Base-by-base conservation (phyloP, 2,113 vertebrate species). In the Lipotes vexillifer region DNA sequence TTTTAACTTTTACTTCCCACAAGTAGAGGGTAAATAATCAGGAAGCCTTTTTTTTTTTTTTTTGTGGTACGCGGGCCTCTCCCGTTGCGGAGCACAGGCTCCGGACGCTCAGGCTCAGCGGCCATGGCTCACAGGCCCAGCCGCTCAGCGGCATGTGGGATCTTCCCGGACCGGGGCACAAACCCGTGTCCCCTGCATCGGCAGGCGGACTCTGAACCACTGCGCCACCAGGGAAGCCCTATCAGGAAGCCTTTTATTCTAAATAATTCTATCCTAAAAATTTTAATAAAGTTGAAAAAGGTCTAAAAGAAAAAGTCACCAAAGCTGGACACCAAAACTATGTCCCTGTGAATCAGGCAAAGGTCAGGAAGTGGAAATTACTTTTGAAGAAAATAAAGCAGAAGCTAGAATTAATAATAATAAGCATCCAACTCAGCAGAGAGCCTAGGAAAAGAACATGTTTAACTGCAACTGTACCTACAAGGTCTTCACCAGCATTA, bases 11-110 rank as follows among this genome's bases (percentile, higher is more conserved):
- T 59, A 81, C 21, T 96, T 95, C 44, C 55, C 31, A 66, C 2
- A 90, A 97, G 74, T 46, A 87, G 41, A 87, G 13, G 21, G 21
- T 17, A 95, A 90, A 81, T 96, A 89, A 96, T 82, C 55, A 95
- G 33, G 11, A 85, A 15, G 10, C 27, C 20, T 92, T 93, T 95
- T 96, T 46, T 46, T 44, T n/a, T 44, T 46, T 46, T 46, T 46
- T 46, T 46, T 12, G 46, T 11, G 11, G 46, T 46, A 46, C 11
- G 46, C 2, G 12, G 46, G 46, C 2, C 11, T 46, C 46, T 46
- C 46, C 46, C 46, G 46, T 46, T 46, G 46, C 0, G 46, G 46
- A 46, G 44, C 44, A 46, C 44, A 46, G 10, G 44, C 44, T 46
- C 44, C 44, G 10, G 10, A 46, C 44, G 44, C 0, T 10, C 44